Percentiles rank a stretch among this genome's conserved stretches.
These are phyloP conservation scores for Capra hircus DNA, from an alignment of 2,113 vertebrate genomes.

Conservation along the genomic window DNA sequence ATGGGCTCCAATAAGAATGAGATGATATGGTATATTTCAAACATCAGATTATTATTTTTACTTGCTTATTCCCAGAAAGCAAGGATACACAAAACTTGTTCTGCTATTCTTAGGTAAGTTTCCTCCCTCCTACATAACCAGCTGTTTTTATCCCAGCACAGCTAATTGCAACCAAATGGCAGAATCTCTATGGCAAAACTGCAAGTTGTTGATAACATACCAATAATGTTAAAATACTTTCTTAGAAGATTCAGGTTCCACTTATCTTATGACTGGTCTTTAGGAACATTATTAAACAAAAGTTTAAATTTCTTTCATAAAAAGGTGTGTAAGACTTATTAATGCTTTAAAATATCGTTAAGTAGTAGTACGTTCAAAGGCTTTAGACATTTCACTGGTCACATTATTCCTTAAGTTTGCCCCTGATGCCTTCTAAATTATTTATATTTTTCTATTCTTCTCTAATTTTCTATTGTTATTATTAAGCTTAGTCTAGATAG, in stretches of 20 bases:
- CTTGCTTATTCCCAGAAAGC: slow-evolving; percentile 12
- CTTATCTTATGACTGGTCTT: background rate
- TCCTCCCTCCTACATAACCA: slow-evolving; percentile 22
- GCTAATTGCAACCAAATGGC: background rate
- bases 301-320: slow-evolving; percentile 12
- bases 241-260: background rate
- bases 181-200: slow-evolving; percentile 37
- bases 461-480: slow-evolving; percentile 42
- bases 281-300: background rate
- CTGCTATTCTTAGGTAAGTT: slow-evolving; percentile 32
- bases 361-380: background rate
- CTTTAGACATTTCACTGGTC: background rate
- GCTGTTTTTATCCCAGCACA: slow-evolving; percentile 35
- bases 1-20: background rate
- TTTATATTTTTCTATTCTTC: background rate
- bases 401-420: background rate
- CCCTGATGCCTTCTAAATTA: background rate
- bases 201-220: background rate
- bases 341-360: slow-evolving; percentile 8
- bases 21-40: background rate
- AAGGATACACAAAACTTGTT: background rate
- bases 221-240: slow-evolving; percentile 42
- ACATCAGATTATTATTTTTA: background rate
- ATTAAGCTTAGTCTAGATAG: slow-evolving; percentile 61
- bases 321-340: background rate